Evolutionary conservation across 2,888 invertebrate species (phyloP).

Genomic region (Furcula furcula): DNA sequence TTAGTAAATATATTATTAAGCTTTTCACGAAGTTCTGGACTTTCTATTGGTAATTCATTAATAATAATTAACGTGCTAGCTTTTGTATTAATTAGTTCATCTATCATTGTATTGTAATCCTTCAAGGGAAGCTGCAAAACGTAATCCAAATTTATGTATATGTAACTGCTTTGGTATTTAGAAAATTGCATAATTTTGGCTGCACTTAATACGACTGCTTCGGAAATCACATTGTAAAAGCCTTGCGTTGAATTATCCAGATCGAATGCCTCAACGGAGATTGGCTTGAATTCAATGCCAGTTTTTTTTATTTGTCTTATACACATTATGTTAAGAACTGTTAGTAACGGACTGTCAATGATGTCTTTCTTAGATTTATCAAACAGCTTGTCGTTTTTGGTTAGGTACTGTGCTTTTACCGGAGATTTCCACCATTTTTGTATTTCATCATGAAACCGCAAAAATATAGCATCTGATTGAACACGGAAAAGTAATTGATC

Average conservation of each 20-base stretch:
- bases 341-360: conserved; percentile 37
- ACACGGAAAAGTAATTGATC: conserved; percentile 34
- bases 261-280: conserved; percentile 23
- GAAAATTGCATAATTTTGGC: conserved; percentile 36
- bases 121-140: conserved; percentile 31
- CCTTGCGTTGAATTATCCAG: conserved; percentile 14
- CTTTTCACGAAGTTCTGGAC: conserved; percentile 21
- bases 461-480: conserved; percentile 42
- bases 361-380: conserved; percentile 38
- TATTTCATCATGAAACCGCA: conserved; percentile 43
- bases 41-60: conserved; percentile 26
- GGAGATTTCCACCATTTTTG: conserved; percentile 47
- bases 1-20: conserved; percentile 26
- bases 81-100: conserved; percentile 30
- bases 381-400: conserved; percentile 30
- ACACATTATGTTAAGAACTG: conserved; percentile 37
- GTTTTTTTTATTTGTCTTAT: conserved; percentile 33
- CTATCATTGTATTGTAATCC: conserved; percentile 33
- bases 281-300: conserved; percentile 24
- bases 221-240: conserved; percentile 29
- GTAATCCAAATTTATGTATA: conserved; percentile 41
- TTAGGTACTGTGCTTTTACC: conserved; percentile 31
- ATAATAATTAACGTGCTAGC: conserved; percentile 29
- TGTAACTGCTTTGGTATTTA: conserved; percentile 17
- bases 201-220: conserved; percentile 29